A percentile compares a stretch with the other conserved stretches of the same genome.
Evolutionary conservation across 2,797 vertebrate genomes (phyloP).

Genomic region (Allobates femoralis): DNA sequence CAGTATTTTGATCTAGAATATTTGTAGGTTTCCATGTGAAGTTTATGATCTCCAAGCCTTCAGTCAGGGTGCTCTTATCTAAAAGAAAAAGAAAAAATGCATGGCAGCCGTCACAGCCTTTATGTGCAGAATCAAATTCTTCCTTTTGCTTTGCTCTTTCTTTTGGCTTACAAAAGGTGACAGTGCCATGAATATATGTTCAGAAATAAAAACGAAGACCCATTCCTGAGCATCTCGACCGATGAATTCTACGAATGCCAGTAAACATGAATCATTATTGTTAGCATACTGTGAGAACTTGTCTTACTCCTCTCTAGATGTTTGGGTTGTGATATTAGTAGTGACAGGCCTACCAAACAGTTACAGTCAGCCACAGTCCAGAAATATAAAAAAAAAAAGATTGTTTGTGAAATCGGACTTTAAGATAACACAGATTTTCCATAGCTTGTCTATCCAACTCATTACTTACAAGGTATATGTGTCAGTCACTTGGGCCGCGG

Average conservation of each 20-base stretch:
- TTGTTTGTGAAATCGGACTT: conserved; percentile 7
- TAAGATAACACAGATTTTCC: background rate
- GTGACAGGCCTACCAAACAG: conserved; percentile 65
- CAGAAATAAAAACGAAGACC: conserved; percentile 38
- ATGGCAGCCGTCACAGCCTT: background rate
- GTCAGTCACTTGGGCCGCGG: too few relatives aligned
- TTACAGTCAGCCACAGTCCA: conserved; percentile 46
- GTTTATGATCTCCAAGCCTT: background rate
- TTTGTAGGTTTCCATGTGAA: background rate
- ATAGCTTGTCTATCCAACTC: background rate
- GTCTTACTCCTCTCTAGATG: conserved; percentile 50
- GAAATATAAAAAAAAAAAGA: conserved; percentile 39
- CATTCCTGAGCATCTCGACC: conserved; percentile 34
- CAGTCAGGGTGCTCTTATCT: background rate
- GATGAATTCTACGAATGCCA: conserved; percentile 29
- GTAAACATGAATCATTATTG: conserved; percentile 52
- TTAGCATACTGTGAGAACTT: conserved; percentile 48
- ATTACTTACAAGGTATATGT: too few relatives aligned
- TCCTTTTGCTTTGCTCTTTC: conserved; percentile 23
- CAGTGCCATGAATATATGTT: conserved; percentile 32
- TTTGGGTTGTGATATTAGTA: conserved; percentile 66
- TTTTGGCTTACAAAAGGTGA: conserved; percentile 23
- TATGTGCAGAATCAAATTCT: conserved; percentile 8
- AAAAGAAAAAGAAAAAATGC: conserved; percentile 26
- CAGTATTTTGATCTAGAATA: conserved; percentile 5